Percentiles rank a stretch among this genome's conserved stretches.
phyloP scores from a whole-genome alignment of 1,140 invertebrate genomes.

The Caenorhabditis tropicalis region DNA sequence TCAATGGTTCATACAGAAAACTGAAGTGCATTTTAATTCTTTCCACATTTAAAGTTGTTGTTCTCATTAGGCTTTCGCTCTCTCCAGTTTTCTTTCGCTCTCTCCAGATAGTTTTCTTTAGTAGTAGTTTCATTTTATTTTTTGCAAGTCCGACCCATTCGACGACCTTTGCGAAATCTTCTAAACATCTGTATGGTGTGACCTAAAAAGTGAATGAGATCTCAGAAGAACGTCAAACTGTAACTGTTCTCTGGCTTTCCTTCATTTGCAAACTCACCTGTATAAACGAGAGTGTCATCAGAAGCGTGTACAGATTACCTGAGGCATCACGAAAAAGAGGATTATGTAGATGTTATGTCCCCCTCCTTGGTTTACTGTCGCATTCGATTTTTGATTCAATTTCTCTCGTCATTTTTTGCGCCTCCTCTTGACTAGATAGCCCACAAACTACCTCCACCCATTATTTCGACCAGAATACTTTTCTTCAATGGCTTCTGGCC shows the following conservation, averaged over 20 bases:
- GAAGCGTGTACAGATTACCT: conserved; percentile 5
- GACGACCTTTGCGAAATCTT: not conserved
- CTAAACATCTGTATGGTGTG: not conserved
- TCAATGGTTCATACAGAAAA: too few species aligned
- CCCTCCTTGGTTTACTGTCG: not conserved
- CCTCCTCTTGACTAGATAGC: not conserved
- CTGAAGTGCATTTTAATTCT: not conserved
- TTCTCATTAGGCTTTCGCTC: not conserved
- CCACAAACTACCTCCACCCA: not conserved
- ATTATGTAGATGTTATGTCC: conserved; percentile 22
- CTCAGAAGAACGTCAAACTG: not conserved
- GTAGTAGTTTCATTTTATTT: too few species aligned
- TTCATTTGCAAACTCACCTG: not conserved
- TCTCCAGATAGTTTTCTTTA: too few species aligned
- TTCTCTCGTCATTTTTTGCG: conserved; percentile 12
- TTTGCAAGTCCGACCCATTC: not conserved
- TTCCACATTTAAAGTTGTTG: not conserved
- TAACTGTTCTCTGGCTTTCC: not conserved
- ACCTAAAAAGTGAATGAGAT: not conserved
- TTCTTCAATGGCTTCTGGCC: conserved; percentile 39
- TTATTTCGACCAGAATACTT: conserved; percentile 37
- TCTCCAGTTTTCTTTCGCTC: too few species aligned
- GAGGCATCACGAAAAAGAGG: conserved; percentile 10
- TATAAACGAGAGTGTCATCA: not conserved
- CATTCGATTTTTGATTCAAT: conserved; percentile 12